Evolutionary conservation across 2,888 invertebrate genomes (phyloP).

Genomic region (Sicus ferrugineus): DNA sequence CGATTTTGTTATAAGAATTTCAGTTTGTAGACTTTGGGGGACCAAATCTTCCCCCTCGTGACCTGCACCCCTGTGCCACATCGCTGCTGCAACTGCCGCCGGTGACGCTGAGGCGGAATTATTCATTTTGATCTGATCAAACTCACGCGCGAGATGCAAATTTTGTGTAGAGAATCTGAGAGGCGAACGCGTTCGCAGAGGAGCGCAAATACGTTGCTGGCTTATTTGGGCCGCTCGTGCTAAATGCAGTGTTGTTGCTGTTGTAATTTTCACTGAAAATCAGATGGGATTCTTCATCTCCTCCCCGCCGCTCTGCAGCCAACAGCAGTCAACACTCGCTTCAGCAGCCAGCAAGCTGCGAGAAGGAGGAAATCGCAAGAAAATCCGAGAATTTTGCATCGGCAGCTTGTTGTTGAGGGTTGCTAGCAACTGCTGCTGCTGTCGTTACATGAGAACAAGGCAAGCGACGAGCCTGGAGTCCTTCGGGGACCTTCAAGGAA

Average conservation of each 20-base stretch:
- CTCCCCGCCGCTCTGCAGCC: not conserved
- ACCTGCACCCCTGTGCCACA: too few relatives aligned
- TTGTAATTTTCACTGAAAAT: constrained; percentile 1
- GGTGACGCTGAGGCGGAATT: constrained; percentile 17
- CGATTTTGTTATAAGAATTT: too few relatives aligned
- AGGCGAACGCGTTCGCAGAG: not conserved
- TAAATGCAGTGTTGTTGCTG: not conserved
- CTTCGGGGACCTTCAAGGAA: constrained; percentile 17
- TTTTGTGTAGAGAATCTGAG: constrained; percentile 14
- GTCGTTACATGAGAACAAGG: not conserved
- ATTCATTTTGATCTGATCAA: constrained; percentile 26
- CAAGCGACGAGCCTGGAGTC: not conserved
- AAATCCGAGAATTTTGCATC: not conserved
- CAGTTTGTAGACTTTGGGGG: too few relatives aligned
- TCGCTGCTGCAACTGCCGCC: constrained; percentile 12
- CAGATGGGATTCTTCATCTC: not conserved
- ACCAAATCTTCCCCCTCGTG: too few relatives aligned
- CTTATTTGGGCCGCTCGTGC: not conserved
- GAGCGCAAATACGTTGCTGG: not conserved
- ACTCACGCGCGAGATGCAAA: constrained; percentile 20
- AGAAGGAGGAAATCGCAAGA: not conserved
- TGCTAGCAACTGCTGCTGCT: not conserved
- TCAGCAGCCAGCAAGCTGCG: too few relatives aligned
- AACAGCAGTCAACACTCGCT: not conserved
- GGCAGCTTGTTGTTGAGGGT: not conserved